Percentiles rank a stretch among this genome's conserved stretches.
These are phyloP conservation scores for Catocala sponsa DNA, from an alignment of 2,888 invertebrate species.

Conservation along the genomic window DNA sequence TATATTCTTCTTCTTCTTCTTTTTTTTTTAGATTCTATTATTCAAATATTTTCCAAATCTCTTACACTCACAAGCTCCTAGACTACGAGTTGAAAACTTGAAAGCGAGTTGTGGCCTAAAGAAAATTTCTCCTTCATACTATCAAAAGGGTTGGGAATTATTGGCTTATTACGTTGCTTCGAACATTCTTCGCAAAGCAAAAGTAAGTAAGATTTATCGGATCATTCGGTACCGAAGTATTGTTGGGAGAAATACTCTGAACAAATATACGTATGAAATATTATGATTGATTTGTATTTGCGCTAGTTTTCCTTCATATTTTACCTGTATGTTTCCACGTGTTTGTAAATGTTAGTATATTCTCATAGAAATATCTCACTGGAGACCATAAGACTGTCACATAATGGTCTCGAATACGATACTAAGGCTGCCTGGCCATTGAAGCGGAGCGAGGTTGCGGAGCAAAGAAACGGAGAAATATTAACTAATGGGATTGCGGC, in stretches of 20 bases:
- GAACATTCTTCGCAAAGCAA: constrained; percentile 32
- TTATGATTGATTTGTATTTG: constrained; percentile 40
- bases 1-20: too few species aligned
- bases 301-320: constrained; percentile 22
- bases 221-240: constrained; percentile 41
- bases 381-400: too few species aligned
- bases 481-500: too few species aligned
- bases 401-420: too few species aligned
- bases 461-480: too few species aligned
- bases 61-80: constrained; percentile 6
- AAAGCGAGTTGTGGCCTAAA: constrained; percentile 36
- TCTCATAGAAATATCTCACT: too few species aligned
- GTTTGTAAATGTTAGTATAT: too few species aligned
- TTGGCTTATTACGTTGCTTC: constrained; percentile 49
- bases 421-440: too few species aligned
- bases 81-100: constrained; percentile 38
- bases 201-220: constrained; percentile 42
- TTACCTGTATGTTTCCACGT: constrained; percentile 7
- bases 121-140: constrained; percentile 42
- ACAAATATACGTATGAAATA: constrained; percentile 27
- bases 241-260: constrained; percentile 33
- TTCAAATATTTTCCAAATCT: constrained; percentile 6
- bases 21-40: too few species aligned
- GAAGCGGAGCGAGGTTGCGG: too few species aligned
- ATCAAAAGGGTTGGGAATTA: constrained; percentile 49